Evolutionary conservation across 1,140 invertebrate genomes (phyloP), one percentile per base, ranked within the genome.

Genomic region (Aphelenchoides besseyi): DNA sequence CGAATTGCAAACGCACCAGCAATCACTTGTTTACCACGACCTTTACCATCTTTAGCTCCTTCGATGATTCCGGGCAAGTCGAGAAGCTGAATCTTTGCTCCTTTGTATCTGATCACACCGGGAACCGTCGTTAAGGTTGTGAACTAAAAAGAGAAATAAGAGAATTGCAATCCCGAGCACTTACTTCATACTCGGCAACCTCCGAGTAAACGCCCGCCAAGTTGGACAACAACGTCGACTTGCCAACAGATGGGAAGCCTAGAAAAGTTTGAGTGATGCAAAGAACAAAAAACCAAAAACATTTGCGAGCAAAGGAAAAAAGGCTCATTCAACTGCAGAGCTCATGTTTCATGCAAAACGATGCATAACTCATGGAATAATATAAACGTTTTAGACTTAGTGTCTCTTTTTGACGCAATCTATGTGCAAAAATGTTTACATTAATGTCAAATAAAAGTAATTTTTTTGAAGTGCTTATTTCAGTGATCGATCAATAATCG

Each of bases 31-130:
- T 95, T 89, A 88, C 97, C 95, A 86, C 95, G 86, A 87, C 95
- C 95, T 87, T 98, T 97, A 41, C 93, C 93, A 86, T 99, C 97
- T 85, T 99, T 99, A n/a, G 97, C 97, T 76, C 97, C 97, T 88
- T 99, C 97, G 84, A 99, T 99, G 86, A 99, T 99, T 88, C 97
- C 97, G 73, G 97, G 97, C 72, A 99, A 88, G 90, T 99, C 97
- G 2, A 99, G 87, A 29, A 99, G 86, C 91, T 96, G 94, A 85
- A 99, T 96, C 89, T 98, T 99, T 72, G 96, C 97, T 74, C 97
- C 97, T 87, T 99, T 98, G 85, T 98, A 99, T 87, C 95, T 94
- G 80, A 99, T 98, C 85, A 97, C 97, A 16, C 97, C 97, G 64
- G 97, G 97, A 26, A 99, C 97, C 67, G 97, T 98, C 1, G 97